A percentile compares a stretch with the other conserved stretches of the same genome.
Evolutionary conservation across 2,888 invertebrate species (phyloP).

Genomic region (Machimus atricapillus): DNA sequence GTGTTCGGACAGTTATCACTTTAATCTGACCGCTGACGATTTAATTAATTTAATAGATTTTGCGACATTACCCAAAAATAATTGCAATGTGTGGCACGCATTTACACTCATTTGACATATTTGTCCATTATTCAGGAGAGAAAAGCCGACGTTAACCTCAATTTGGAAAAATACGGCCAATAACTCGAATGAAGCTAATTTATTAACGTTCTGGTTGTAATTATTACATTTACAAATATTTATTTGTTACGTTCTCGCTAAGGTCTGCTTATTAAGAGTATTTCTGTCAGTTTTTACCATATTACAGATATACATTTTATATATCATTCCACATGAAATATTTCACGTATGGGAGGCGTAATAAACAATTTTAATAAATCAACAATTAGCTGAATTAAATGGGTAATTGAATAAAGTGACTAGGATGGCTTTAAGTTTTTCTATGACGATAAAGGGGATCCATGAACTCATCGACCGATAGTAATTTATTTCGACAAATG

Average conservation of each 20-base stretch:
- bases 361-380: conserved; percentile 36
- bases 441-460: neutral
- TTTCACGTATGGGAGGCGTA: neutral
- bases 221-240: conserved; percentile 28
- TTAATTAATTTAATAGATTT: neutral
- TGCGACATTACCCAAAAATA: neutral
- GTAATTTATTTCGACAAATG: conserved; percentile 14
- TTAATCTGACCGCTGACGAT: neutral
- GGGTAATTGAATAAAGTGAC: conserved; percentile 16
- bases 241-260: neutral
- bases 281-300: neutral
- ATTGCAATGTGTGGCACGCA: neutral
- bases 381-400: conserved; percentile 37
- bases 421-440: neutral
- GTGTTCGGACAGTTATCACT: neutral
- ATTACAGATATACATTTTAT: neutral
- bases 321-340: neutral
- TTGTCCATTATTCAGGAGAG: neutral
- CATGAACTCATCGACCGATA: neutral
- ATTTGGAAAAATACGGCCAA: neutral
- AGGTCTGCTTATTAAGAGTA: conserved; percentile 1
- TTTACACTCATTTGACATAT: neutral
- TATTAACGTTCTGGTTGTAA: neutral
- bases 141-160: neutral
- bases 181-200: conserved; percentile 1